phyloP scores from a whole-genome alignment of 2,888 invertebrate genomes.

The Synanthedon tipuliformis region DNA sequence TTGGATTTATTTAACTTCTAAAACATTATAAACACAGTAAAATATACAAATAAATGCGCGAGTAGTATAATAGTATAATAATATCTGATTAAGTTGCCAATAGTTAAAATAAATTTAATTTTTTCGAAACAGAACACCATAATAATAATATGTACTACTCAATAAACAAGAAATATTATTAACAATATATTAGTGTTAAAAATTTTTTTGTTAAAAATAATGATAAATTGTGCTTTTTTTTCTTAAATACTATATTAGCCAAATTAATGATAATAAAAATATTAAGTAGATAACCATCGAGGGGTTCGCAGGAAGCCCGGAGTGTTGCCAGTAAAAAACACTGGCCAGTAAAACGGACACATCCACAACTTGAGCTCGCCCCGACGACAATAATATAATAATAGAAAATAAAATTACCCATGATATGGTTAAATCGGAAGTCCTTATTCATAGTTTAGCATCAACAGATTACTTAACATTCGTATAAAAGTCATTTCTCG shows the following conservation, averaged over 20 bases:
- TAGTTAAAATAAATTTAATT: constrained; percentile 34
- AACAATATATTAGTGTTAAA: constrained; percentile 65
- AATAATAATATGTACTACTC: constrained; percentile 17
- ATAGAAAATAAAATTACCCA: constrained; percentile 25
- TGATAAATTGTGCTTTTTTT: constrained; percentile 60
- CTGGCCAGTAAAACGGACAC: constrained; percentile 5
- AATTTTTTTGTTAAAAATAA: constrained; percentile 43
- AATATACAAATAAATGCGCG: constrained; percentile 65
- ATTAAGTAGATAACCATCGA: background rate
- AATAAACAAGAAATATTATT: constrained; percentile 61
- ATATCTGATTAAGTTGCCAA: constrained; percentile 10
- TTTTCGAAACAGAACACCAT: constrained; percentile 34
- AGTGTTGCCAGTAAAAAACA: constrained; percentile 34
- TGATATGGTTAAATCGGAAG: constrained; percentile 62
- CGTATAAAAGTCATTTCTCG: constrained; percentile 69
- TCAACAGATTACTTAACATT: constrained; percentile 68
- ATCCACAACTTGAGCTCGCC: constrained; percentile 13
- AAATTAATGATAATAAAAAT: constrained; percentile 35
- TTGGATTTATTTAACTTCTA: constrained; percentile 62
- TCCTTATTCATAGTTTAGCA: constrained; percentile 61
- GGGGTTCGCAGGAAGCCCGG: constrained; percentile 5
- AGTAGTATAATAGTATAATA: constrained; percentile 38
- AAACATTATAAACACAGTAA: constrained; percentile 65
- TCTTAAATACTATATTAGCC: constrained; percentile 61
- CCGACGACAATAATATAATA: constrained; percentile 10